Conservation (phyloP, 2,113 vertebrate genomes). For the Notarius quadriscutis region DNA sequence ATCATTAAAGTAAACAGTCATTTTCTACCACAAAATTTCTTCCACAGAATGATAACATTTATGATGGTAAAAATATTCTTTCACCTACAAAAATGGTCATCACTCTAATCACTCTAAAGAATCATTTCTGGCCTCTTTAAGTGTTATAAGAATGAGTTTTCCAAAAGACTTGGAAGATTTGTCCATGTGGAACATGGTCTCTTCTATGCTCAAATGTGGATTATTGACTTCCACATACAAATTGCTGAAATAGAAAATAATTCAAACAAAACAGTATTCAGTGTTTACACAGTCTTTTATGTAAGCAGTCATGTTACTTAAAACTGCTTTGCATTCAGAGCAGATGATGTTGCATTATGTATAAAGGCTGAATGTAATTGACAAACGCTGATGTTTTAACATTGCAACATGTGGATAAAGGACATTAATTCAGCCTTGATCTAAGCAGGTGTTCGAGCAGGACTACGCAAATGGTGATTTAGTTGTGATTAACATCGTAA, state of each 20-base stretch:
- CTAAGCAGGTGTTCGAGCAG: slow-evolving; percentile 42
- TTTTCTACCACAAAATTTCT: neutral
- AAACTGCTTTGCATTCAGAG: slow-evolving; percentile 24
- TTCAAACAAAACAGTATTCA: neutral
- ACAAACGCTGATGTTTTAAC: slow-evolving; percentile 14
- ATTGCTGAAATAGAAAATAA: neutral
- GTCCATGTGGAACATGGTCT: neutral
- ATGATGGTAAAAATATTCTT: neutral
- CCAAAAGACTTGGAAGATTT: neutral
- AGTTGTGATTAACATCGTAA: slow-evolving; percentile 69
- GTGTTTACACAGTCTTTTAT: neutral
- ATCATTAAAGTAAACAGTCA: no score
- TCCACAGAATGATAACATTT: neutral
- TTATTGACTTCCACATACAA: no score
- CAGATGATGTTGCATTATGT: slow-evolving; percentile 30
- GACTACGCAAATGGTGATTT: slow-evolving; percentile 49
- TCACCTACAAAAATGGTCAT: no score
- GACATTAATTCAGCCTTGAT: slow-evolving; percentile 4
- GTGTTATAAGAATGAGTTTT: neutral
- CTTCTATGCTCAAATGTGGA: neutral
- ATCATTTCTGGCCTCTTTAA: neutral
- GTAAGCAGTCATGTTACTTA: slow-evolving; percentile 18
- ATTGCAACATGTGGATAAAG: slow-evolving; percentile 15
- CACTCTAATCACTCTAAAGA: neutral
- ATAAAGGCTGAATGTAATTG: slow-evolving; percentile 6